Evolutionary conservation across 1,140 invertebrate species (phyloP).

Genomic region (Pomphorhynchus laevis): DNA sequence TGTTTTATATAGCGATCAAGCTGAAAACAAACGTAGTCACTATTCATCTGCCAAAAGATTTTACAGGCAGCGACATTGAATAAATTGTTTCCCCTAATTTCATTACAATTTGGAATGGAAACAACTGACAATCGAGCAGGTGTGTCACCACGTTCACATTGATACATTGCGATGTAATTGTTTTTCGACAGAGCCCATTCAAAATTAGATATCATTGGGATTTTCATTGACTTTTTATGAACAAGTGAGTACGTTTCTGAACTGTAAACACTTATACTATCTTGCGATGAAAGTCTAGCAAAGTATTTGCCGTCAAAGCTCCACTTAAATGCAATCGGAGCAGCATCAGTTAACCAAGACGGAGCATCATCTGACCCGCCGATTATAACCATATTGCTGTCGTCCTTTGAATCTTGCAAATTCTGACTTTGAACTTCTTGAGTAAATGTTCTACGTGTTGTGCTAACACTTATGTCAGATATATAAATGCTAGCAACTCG

Average conservation of each 20-base stretch:
- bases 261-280: conserved; percentile 57
- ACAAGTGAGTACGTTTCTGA: conserved; percentile 41
- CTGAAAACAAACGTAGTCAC: conserved; percentile 82
- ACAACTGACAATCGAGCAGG: conserved; percentile 18
- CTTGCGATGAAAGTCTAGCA: conserved; percentile 31
- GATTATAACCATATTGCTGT: too few species aligned
- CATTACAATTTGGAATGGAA: neutral
- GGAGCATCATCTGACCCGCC: too few species aligned
- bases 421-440: too few species aligned
- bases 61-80: conserved; percentile 92
- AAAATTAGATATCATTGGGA: conserved; percentile 36
- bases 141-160: conserved; percentile 38
- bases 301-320: conserved; percentile 82
- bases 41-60: conserved; percentile 92
- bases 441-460: too few species aligned
- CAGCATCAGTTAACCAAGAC: too few species aligned
- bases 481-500: too few species aligned
- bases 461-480: conserved; percentile 64
- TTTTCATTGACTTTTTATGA: conserved; percentile 70
- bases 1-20: conserved; percentile 76
- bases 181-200: conserved; percentile 72
- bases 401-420: too few species aligned
- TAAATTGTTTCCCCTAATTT: conserved; percentile 39
- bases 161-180: conserved; percentile 87
- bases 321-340: conserved; percentile 33